A percentile compares a stretch with the other conserved stretches of the same genome.
Conservation (phyloP, 2,888 invertebrate genomes). For the Apodemia hepburni region DNA sequence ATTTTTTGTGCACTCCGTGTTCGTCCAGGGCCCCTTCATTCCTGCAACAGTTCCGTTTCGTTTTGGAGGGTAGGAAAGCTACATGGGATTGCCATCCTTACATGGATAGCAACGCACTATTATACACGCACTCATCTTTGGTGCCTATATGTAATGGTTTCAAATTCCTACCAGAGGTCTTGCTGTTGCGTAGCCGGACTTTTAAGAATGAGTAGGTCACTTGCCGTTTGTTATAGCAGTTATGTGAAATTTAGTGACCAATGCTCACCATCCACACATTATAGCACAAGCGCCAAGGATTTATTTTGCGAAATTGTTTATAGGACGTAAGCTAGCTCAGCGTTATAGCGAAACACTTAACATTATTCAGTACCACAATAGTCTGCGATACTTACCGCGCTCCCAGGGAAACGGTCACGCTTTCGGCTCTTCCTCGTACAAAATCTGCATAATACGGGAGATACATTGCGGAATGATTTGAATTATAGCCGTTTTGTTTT, state of each 20-base stretch:
- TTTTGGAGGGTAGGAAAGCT: too few relatives aligned
- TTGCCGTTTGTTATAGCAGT: too few relatives aligned
- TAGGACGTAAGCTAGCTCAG: constrained; percentile 50
- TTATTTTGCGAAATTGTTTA: constrained; percentile 70
- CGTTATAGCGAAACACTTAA: constrained; percentile 53
- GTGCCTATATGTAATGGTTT: too few relatives aligned
- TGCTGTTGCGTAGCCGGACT: too few relatives aligned
- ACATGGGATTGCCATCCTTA: too few relatives aligned
- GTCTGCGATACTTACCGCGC: constrained; percentile 44
- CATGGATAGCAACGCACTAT: too few relatives aligned
- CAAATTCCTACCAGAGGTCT: too few relatives aligned
- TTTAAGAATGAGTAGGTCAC: too few relatives aligned
- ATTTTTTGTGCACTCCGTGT: too few relatives aligned
- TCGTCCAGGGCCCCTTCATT: too few relatives aligned
- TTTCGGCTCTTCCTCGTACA: constrained; percentile 50
- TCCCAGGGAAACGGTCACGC: constrained; percentile 62
- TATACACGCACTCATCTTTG: too few relatives aligned
- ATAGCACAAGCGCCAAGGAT: constrained; percentile 47
- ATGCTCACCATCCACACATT: constrained; percentile 32
- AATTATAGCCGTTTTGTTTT: constrained; percentile 32
- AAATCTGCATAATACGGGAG: constrained; percentile 57
- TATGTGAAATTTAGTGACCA: constrained; percentile 32
- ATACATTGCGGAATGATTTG: constrained; percentile 47
- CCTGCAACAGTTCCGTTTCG: too few relatives aligned
- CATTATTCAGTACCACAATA: constrained; percentile 65